Evolutionary conservation across 2,888 invertebrate genomes (phyloP), one percentile per base, ranked within the genome.

Genomic region (Dexiosoma caninum): DNA sequence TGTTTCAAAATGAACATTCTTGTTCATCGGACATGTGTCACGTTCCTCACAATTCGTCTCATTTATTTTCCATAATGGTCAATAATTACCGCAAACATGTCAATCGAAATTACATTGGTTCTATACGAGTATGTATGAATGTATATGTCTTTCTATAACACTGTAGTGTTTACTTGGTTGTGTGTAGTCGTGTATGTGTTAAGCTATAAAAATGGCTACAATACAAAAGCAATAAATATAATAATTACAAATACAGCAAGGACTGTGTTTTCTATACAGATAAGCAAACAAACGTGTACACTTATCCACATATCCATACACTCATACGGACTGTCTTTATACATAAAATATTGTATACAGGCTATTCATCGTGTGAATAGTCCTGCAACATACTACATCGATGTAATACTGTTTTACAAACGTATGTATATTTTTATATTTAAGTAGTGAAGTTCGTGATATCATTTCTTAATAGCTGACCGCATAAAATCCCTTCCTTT

Each of bases 61-160:
- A 81, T 82, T 81, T 82, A 82, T 88, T 88, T 87, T 87, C 87
- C 85, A 88, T 87, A 87, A 87, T 85, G 88, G 88, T 85, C 87
- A 85, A 87, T 88, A 86, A 88, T 88, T 86, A 86, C 89, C 86
- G 84, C 88, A 88, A 87, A 86, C 87, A 85, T 88, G 88, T 87
- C 88, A 88, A 86, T 85, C 84, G 84, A 85, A 88, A 88, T 88
- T 87, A 87, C 86, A 66, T 60, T 59, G 69, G 64, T 71, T 75
- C 27, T 19, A 66, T 55, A 57, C 30, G n/a, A 30, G 14, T 46
- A 10, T 64, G 7, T 40, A 14, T 46, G 30, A 32, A 10, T 40
- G 19, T 46, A 21, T 49, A n/a, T n/a, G n/a, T 14, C 0, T 55
- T 8, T 51, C n/a, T n/a, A n/a, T n/a, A n/a, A n/a, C n/a, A n/a